These are phyloP conservation scores for Drosophila monieri DNA, from an alignment of 2,888 invertebrate genomes.

Conservation along the genomic window DNA sequence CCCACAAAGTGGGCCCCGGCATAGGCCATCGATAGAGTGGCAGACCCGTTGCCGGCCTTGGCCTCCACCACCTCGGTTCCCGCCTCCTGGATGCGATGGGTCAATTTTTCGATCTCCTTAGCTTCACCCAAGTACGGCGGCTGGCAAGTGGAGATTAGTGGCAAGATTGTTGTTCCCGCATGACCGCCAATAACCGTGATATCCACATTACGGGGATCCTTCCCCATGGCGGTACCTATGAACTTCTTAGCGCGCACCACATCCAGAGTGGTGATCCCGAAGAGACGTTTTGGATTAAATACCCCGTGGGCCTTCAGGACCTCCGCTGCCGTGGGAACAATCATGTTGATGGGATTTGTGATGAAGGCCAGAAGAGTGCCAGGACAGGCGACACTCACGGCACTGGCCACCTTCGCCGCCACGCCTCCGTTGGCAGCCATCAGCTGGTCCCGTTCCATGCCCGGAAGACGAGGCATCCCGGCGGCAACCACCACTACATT, in stretches of 20 bases:
- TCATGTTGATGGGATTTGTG: conserved; percentile 99
- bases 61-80: conserved; percentile 95
- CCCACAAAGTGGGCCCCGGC: conserved; percentile 95
- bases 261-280: conserved; percentile 97
- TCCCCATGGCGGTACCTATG: conserved; percentile 92
- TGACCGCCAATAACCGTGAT: conserved; percentile 98
- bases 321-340: conserved; percentile 97
- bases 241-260: conserved; percentile 96
- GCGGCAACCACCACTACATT: conserved; percentile 97
- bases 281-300: conserved; percentile 94
- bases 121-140: conserved; percentile 90
- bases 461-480: conserved; percentile 98
- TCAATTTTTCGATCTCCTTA: conserved; percentile 91
- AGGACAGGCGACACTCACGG: conserved; percentile 87
- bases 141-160: conserved; percentile 94
- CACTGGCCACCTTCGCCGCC: conserved; percentile 90
- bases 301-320: conserved; percentile 90
- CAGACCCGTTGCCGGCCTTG: conserved; percentile 98
- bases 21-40: conserved; percentile 98
- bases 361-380: conserved; percentile 96
- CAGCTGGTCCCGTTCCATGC: conserved; percentile 97
- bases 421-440: conserved; percentile 98
- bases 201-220: conserved; percentile 91
- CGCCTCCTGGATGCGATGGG: conserved; percentile 96
- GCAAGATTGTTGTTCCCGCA: conserved; percentile 97